Evolutionary conservation across 2,888 invertebrate species (phyloP), one percentile per base, ranked within the genome.

Genomic region (Tachina fera): DNA sequence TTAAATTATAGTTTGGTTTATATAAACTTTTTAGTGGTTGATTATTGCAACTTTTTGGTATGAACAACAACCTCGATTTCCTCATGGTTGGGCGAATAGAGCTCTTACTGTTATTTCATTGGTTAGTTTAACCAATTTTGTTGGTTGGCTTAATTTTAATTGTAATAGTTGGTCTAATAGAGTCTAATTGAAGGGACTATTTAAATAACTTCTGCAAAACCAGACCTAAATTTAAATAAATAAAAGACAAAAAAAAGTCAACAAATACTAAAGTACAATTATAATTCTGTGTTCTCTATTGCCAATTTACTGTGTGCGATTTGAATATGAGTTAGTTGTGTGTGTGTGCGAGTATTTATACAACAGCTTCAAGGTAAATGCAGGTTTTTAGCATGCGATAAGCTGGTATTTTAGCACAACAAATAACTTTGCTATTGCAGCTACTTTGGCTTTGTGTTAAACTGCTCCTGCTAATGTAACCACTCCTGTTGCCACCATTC

Each of bases 371-470:
- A 61, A 87, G 88, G 76, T 84, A 84, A 82, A 80, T 87, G 87
- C 85, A 56, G 86, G 77, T 79, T 87, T 81, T 87, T 87, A 87
- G 87, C 87, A 87, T 88, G 88, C 87, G 87, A 87, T 88, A 88
- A 88, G 87, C 88, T 84, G 87, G 87, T 87, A 87, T 87, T 88
- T 88, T 87, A 87, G 88, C 83, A 76, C 77, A 83, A 71, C 83
- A 84, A 87, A 87, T 84, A 83, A 82, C 76, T 82, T n/a, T 71
- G 75, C 83, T 77, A 71, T 79, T 63, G 81, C 68, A 75, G 74
- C 78, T 78, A 77, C 63, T 81, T 78, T 81, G 83, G 39, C 68
- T 72, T 61, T 83, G 67, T 81, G 75, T 58, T 86, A 49, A 75
- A 60, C 39, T 80, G 61, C 80, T 76, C 49, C 65, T 84, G 82